phyloP scores from a whole-genome alignment of 2,888 invertebrate species.

The Frankliniella intonsa region DNA sequence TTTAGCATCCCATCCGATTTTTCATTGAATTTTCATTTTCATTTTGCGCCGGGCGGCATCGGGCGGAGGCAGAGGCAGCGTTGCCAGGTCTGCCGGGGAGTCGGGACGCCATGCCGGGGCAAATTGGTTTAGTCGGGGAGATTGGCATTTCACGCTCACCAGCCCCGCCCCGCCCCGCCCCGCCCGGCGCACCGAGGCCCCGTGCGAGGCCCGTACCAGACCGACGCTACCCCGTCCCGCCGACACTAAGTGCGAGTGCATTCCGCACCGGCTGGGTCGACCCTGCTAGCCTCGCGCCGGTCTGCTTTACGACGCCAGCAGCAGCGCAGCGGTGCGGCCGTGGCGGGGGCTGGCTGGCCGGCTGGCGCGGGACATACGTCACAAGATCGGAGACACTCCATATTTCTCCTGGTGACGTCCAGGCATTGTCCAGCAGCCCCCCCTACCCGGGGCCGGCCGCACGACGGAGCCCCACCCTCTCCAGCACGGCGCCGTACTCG shows the following conservation, averaged over 20 bases:
- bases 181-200: not conserved
- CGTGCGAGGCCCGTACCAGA: not conserved
- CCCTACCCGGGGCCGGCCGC: no score
- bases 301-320: not conserved
- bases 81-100: not conserved
- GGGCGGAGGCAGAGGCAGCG: not conserved
- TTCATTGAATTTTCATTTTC: slow-evolving; percentile 17
- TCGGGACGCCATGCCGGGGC: not conserved
- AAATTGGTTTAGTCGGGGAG: slow-evolving; percentile 23
- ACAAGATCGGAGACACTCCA: slow-evolving; percentile 17
- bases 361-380: not conserved
- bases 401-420: not conserved
- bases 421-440: slow-evolving; percentile 6
- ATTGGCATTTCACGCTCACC: slow-evolving; percentile 10
- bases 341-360: no score
- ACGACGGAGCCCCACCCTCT: no score
- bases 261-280: no score
- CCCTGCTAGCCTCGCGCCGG: no score
- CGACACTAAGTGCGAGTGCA: not conserved
- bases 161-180: not conserved
- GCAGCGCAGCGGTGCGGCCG: not conserved
- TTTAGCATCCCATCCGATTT: slow-evolving; percentile 25
- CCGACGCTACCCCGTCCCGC: not conserved
- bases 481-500: no score
- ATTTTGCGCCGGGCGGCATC: not conserved